Conservation (phyloP, 1,140 invertebrate genomes). For the Procambarus clarkii region DNA sequence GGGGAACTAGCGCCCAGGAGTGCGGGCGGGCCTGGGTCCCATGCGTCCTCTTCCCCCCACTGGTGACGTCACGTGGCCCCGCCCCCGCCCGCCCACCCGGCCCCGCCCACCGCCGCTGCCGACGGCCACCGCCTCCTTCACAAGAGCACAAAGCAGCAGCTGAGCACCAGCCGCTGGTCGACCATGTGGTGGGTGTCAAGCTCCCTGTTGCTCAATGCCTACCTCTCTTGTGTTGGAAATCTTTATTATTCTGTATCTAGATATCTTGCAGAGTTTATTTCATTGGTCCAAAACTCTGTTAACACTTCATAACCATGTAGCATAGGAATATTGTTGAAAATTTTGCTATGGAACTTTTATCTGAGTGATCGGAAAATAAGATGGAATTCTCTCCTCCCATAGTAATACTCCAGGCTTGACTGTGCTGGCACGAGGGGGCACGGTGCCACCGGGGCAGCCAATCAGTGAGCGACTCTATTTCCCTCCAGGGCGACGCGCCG, state of each 20-base stretch:
- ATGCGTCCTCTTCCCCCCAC: constrained; percentile 46
- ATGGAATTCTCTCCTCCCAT: constrained; percentile 52
- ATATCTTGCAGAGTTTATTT: constrained; percentile 31
- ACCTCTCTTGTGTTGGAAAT: constrained; percentile 44
- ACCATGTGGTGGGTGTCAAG: constrained; percentile 34
- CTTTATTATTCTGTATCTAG: constrained; percentile 16
- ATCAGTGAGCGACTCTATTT: constrained; percentile 40
- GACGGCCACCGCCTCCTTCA: constrained; percentile 26
- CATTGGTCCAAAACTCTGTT: constrained; percentile 44
- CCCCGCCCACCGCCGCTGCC: neutral
- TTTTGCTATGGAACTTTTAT: constrained; percentile 68
- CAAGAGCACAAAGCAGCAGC: constrained; percentile 19
- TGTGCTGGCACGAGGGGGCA: constrained; percentile 63
- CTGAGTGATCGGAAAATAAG: constrained; percentile 60
- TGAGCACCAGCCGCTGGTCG: constrained; percentile 20
- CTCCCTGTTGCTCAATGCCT: constrained; percentile 24
- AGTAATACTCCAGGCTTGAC: constrained; percentile 69
- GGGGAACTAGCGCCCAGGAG: constrained; percentile 15
- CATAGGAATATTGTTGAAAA: constrained; percentile 68
- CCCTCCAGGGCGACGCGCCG: constrained; percentile 53
- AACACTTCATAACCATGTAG: constrained; percentile 65
- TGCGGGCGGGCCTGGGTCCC: neutral
- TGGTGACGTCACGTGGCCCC: constrained; percentile 3
- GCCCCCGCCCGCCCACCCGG: neutral
- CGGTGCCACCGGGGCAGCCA: constrained; percentile 33